Evolutionary conservation across 2,797 vertebrate genomes (phyloP).

Genomic region (Buceros bicornis): DNA sequence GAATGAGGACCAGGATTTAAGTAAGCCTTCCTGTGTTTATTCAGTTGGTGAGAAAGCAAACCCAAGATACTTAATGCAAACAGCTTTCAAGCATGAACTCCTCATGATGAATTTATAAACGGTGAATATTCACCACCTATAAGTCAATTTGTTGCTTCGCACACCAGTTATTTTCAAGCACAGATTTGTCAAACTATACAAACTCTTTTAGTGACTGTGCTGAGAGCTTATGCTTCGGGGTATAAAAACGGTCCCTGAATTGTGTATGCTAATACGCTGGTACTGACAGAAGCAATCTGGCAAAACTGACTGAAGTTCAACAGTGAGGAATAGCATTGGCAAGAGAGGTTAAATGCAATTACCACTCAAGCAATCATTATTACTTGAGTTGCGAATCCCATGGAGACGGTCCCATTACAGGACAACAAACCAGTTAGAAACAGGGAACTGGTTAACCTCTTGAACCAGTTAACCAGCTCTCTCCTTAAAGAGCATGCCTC

Average conservation of each 20-base stretch:
- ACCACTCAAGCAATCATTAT: neutral
- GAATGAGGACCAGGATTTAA: slow-evolving; percentile 18
- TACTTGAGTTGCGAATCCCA: slow-evolving; percentile 8
- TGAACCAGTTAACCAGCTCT: neutral
- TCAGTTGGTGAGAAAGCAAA: slow-evolving; percentile 24
- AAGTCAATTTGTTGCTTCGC: neutral
- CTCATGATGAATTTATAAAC: neutral
- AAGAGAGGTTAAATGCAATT: neutral
- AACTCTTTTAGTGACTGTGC: neutral
- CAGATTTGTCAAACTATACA: neutral
- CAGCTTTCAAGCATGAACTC: neutral
- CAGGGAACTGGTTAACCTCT: neutral
- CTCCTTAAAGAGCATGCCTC: neutral
- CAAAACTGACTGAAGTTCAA: neutral
- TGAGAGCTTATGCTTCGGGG: neutral
- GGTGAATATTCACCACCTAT: neutral
- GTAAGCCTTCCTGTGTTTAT: slow-evolving; percentile 7
- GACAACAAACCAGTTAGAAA: neutral
- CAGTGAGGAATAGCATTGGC: neutral
- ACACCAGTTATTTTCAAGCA: neutral
- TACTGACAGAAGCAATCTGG: neutral
- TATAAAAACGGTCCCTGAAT: neutral
- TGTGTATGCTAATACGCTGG: neutral
- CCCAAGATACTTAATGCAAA: neutral
- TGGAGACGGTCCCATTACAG: neutral